Base-by-base conservation (phyloP, 2,797 vertebrate genomes). In the Aeoliscus strigatus region DNA sequence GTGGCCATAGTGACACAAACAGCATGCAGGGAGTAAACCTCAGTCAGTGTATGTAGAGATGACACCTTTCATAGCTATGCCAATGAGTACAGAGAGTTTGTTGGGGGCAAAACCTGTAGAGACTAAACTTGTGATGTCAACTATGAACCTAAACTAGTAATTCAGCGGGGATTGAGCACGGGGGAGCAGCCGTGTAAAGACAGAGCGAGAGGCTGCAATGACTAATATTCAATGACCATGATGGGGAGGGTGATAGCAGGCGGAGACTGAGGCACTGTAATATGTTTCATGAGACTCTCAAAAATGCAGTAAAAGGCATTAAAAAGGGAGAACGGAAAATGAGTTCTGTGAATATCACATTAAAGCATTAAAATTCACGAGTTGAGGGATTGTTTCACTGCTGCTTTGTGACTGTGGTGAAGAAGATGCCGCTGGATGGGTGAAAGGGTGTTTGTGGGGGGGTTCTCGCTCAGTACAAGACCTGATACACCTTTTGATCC, bases 271-370 rank as follows among this genome's bases (percentile, higher is more conserved):
- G 14, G 18, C 13, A 18, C n/a, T 42, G 57, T 49, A 24, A 67
- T 37, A 41, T 34, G 53, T 35, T 39, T 51, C 48, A 51, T 15
- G 41, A 41, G 42, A 15, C 50, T 50, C 51, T 27, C 9, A 15
- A 13, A 47, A 53, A 57, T 27, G 28, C 38, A 44, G 47, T 55
- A 39, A 56, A 57, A 53, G 15, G 31, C 14, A 12, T 29, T 32
- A 44, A 60, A 3, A 51, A 36, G 8, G 13, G 42, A 57, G 41
- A 2, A 14, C 12, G 17, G 32, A 36, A 56, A 34, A 16, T 39
- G 45, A 46, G 66, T 30, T 54, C 33, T 15, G 18, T 15, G 34
- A 52, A 49, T 40, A 60, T 47, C 42, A 47, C 35, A 50, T 54
- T 31, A 51, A 71, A 55, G 31, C 4, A 34, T 40, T 57, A 54